A percentile compares a stretch with the other conserved stretches of the same genome.
These are phyloP conservation scores for Creontiades dilutus DNA, from an alignment of 2,888 invertebrate genomes.

Conservation along the genomic window DNA sequence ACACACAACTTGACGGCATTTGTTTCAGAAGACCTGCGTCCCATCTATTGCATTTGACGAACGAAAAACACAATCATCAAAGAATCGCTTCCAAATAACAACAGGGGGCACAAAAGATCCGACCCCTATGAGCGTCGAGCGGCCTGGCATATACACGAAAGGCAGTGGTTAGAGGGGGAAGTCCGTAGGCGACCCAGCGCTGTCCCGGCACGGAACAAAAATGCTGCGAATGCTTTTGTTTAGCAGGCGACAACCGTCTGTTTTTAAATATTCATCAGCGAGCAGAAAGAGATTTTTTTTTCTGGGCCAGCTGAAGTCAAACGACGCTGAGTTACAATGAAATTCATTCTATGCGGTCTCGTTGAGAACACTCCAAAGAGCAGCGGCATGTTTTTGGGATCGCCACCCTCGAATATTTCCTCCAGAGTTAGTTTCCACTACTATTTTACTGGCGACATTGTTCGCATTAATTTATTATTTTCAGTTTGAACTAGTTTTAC, in stretches of 20 bases:
- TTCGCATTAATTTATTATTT: too few species aligned
- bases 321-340: conserved; percentile 16
- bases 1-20: too few species aligned
- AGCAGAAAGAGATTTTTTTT: neutral
- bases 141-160: neutral
- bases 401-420: neutral
- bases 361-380: neutral
- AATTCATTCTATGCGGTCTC: conserved; percentile 4
- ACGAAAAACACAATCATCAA: neutral
- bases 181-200: neutral
- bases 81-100: neutral
- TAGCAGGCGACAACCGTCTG: conserved; percentile 4
- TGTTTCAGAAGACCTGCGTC: too few species aligned
- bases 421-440: too few species aligned
- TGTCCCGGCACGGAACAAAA: neutral
- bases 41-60: too few species aligned
- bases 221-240: conserved; percentile 31
- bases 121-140: conserved; percentile 4
- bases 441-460: too few species aligned
- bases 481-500: too few species aligned
- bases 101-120: neutral
- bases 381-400: neutral
- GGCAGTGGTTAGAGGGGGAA: neutral
- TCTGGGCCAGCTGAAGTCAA: neutral
- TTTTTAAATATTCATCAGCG: conserved; percentile 21